Conservation (phyloP, 2,888 invertebrate species). For the Laspeyria flexula region DNA sequence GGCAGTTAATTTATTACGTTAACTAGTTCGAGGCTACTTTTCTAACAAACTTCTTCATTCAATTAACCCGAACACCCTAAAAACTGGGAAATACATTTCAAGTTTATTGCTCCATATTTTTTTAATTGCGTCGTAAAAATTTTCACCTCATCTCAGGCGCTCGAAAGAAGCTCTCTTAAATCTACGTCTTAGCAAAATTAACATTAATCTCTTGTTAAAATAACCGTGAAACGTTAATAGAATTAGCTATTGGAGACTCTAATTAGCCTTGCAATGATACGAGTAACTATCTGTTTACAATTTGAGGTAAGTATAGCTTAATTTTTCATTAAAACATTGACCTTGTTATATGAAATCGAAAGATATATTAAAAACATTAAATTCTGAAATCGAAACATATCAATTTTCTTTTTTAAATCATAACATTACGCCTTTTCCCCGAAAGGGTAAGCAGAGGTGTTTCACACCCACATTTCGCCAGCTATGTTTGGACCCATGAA, state of each 20-base stretch:
- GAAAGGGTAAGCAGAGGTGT: no score
- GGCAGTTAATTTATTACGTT: background rate
- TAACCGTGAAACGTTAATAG: slow-evolving; percentile 30
- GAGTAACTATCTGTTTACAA: background rate
- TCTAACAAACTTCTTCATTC: slow-evolving; percentile 13
- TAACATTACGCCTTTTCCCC: no score
- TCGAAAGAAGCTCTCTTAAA: slow-evolving; percentile 13
- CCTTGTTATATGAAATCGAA: no score
- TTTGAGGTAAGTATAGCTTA: background rate
- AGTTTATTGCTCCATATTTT: slow-evolving; percentile 31
- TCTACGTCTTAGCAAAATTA: slow-evolving; percentile 33
- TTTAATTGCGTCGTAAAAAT: slow-evolving; percentile 39
- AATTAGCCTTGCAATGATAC: background rate
- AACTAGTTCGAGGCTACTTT: background rate
- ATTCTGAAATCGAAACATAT: no score
- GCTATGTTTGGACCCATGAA: no score
- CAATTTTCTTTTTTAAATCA: no score
- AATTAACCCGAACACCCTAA: slow-evolving; percentile 29
- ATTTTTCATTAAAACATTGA: no score
- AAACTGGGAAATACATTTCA: slow-evolving; percentile 9
- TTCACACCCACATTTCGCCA: no score
- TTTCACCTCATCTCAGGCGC: slow-evolving; percentile 4
- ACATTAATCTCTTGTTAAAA: slow-evolving; percentile 36
- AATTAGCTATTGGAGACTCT: slow-evolving; percentile 18
- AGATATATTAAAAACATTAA: no score